Percentiles rank a stretch among this genome's conserved stretches.
Conservation (phyloP, 2,888 invertebrate species). For the Smittia aterrima region DNA sequence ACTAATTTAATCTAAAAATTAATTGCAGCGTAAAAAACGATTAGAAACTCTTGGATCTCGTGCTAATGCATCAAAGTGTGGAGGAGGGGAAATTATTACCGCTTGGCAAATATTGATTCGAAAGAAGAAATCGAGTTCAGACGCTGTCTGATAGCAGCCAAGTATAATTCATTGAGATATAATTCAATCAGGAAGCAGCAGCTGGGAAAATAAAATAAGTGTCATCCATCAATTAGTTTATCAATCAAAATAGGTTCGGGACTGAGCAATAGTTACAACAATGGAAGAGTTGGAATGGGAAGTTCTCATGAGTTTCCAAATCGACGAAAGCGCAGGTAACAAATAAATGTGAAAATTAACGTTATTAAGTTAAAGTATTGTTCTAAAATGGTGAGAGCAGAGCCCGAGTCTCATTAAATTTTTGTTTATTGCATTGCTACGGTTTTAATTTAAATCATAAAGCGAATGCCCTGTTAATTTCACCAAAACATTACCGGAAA, state of each 20-base stretch:
- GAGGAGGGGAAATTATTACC: slow-evolving; percentile 5
- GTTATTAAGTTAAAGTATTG: background rate
- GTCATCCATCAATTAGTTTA: slow-evolving; percentile 18
- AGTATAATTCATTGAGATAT: background rate
- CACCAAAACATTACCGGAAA: slow-evolving; percentile 25
- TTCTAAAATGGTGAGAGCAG: background rate
- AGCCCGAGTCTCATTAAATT: background rate
- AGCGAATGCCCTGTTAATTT: too few relatives aligned
- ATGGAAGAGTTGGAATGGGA: slow-evolving; percentile 56
- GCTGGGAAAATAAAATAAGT: background rate
- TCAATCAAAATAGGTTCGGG: slow-evolving; percentile 61
- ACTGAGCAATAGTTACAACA: slow-evolving; percentile 57
- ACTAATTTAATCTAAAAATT: slow-evolving; percentile 33
- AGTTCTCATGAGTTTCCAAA: slow-evolving; percentile 56
- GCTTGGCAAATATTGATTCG: slow-evolving; percentile 10
- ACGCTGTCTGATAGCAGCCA: background rate
- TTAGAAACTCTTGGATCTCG: slow-evolving; percentile 32
- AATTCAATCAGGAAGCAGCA: background rate
- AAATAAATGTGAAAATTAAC: background rate
- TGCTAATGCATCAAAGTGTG: slow-evolving; percentile 20
- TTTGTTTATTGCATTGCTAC: background rate
- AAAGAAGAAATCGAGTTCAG: slow-evolving; percentile 30
- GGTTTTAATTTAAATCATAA: background rate
- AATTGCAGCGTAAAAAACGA: slow-evolving; percentile 41
- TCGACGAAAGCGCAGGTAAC: slow-evolving; percentile 58